These are phyloP conservation scores for Alethe diademata DNA, from an alignment of 2,113 vertebrate genomes.

Conservation along the genomic window DNA sequence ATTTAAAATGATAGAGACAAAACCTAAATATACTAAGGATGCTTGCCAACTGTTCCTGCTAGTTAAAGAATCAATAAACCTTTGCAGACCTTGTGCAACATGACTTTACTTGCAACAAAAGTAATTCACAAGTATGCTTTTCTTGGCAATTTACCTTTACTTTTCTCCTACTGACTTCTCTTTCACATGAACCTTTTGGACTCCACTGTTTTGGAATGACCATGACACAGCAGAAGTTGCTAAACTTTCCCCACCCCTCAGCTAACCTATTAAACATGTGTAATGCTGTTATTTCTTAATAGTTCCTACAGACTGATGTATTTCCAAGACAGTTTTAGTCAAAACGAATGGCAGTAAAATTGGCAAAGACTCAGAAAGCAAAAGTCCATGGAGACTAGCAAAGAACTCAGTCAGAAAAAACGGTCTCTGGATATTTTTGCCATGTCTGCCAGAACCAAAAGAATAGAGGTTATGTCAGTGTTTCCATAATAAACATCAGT, in stretches of 20 bases:
- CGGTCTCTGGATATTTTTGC: constrained; percentile 40
- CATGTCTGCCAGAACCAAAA: constrained; percentile 30
- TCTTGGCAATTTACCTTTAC: constrained; percentile 10
- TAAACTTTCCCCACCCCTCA: not conserved
- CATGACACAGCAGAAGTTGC: constrained; percentile 44
- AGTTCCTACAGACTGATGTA: constrained; percentile 9
- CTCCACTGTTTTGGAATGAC: constrained; percentile 14
- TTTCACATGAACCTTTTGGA: constrained; percentile 5
- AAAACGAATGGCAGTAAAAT: constrained; percentile 28
- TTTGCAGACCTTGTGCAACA: constrained; percentile 7
- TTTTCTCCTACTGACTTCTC: not conserved
- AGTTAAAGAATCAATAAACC: constrained; percentile 22
- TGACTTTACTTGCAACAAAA: constrained; percentile 9
- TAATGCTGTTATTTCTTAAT: constrained; percentile 17
- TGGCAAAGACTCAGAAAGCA: constrained; percentile 33
- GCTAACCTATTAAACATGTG: constrained; percentile 21
- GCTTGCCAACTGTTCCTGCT: not conserved
- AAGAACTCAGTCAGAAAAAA: constrained; percentile 30
- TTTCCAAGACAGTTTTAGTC: not conserved
- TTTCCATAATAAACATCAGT: constrained; percentile 61
- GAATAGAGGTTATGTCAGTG: constrained; percentile 49
- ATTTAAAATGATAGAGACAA: constrained; percentile 1
- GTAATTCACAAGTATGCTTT: not conserved
- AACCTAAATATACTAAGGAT: constrained; percentile 4
- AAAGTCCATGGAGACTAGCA: constrained; percentile 36